These are phyloP conservation scores for Haemorhous mexicanus DNA, from an alignment of 2,113 vertebrate genomes.

Conservation along the genomic window DNA sequence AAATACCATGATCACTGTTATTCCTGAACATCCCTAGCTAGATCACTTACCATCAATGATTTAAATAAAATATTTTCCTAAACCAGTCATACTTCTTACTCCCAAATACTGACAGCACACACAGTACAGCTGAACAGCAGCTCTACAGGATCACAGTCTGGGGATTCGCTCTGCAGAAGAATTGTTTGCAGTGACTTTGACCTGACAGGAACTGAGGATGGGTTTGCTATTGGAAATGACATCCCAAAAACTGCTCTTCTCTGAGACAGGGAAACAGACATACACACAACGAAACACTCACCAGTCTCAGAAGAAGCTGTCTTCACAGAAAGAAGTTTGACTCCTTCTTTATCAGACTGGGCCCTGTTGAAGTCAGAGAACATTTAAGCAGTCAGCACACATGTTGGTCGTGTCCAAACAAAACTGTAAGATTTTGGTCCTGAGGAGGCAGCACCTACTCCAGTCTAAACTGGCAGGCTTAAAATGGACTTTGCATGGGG, in stretches of 20 bases:
- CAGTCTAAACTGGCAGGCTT: not conserved
- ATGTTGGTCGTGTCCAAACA: not conserved
- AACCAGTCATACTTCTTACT: not conserved
- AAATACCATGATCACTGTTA: not conserved
- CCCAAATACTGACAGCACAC: not conserved
- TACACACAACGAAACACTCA: constrained; percentile 38
- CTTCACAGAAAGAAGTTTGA: constrained; percentile 81
- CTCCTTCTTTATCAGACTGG: constrained; percentile 76
- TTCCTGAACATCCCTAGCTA: not conserved
- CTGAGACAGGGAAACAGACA: not conserved
- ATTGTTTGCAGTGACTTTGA: not conserved
- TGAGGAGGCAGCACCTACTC: not conserved
- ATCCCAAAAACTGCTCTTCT: not conserved
- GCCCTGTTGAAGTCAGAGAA: constrained; percentile 58
- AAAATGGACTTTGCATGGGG: not conserved
- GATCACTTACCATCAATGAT: not conserved
- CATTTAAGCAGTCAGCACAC: not conserved
- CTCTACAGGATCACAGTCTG: not conserved
- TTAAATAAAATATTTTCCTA: not conserved
- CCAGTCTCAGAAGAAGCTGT: constrained; percentile 74
- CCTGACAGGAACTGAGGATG: not conserved
- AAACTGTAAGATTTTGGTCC: not conserved
- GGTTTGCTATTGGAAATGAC: not conserved
- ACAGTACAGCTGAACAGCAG: not conserved
- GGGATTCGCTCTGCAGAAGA: not conserved